phyloP scores from a whole-genome alignment of 2,113 vertebrate genomes.

The Coregonus clupeaformis region DNA sequence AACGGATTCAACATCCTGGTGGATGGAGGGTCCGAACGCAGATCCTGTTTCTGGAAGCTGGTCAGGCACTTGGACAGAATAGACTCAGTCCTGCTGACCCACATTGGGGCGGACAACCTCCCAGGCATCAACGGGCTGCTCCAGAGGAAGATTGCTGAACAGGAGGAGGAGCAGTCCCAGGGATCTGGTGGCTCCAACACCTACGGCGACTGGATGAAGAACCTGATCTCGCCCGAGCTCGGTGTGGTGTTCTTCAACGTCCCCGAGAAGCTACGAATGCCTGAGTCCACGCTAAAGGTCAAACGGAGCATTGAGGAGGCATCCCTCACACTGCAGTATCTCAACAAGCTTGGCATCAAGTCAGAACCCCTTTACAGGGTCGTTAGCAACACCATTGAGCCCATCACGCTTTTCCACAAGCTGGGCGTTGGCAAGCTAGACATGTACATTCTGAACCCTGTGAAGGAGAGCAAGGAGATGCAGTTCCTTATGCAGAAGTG shows the following conservation, averaged over 20 bases:
- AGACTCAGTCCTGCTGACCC: slow-evolving; percentile 93
- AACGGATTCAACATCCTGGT: slow-evolving; percentile 98
- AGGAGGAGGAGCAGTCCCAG: slow-evolving; percentile 90
- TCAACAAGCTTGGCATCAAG: slow-evolving; percentile 90
- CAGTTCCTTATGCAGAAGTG: slow-evolving; percentile 99
- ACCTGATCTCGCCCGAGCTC: slow-evolving; percentile 94
- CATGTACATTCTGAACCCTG: slow-evolving; percentile 96
- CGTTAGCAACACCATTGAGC: slow-evolving; percentile 91
- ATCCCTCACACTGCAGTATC: slow-evolving; percentile 90
- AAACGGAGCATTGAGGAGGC: slow-evolving; percentile 97
- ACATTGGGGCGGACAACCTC: slow-evolving; percentile 96
- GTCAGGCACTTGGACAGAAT: slow-evolving; percentile 95
- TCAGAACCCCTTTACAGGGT: slow-evolving; percentile 91
- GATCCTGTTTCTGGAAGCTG: slow-evolving; percentile 98
- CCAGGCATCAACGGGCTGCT: slow-evolving; percentile 95
- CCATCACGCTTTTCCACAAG: slow-evolving; percentile 96
- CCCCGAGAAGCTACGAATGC: slow-evolving; percentile 90
- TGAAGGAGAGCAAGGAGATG: slow-evolving; percentile 99
- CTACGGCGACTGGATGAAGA: slow-evolving; percentile 95
- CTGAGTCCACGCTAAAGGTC: slow-evolving; percentile 88
- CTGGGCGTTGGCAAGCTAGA: slow-evolving; percentile 95
- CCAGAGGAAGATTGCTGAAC: slow-evolving; percentile 95
- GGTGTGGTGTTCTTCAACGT: slow-evolving; percentile 98
- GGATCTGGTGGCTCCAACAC: slow-evolving; percentile 88
- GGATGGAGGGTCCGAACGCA: slow-evolving; percentile 93